Percentiles rank a stretch among this genome's conserved stretches.
Evolutionary conservation across 2,888 invertebrate genomes (phyloP).

Genomic region (Carcina quercana): DNA sequence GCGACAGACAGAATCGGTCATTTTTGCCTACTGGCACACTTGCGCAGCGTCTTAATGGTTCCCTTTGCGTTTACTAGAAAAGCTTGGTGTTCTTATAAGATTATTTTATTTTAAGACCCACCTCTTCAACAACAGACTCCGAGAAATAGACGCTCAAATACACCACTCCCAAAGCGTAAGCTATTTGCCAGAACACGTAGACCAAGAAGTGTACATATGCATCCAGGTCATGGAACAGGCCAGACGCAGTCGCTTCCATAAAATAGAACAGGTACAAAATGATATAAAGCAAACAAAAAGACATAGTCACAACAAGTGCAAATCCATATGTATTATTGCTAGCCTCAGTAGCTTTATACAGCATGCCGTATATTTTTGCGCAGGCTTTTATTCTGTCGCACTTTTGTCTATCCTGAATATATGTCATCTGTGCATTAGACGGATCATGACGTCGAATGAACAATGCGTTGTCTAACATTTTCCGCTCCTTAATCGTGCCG

Average conservation of each 20-base stretch:
- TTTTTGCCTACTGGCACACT: too few species aligned
- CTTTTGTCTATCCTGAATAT: constrained; percentile 32
- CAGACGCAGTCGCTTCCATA: constrained; percentile 53
- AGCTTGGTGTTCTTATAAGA: too few species aligned
- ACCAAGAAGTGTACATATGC: constrained; percentile 38
- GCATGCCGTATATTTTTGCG: constrained; percentile 37
- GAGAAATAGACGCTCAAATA: constrained; percentile 32
- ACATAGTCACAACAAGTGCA: constrained; percentile 31
- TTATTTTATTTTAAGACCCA: too few species aligned
- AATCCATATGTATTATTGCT: constrained; percentile 35
- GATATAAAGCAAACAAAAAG: constrained; percentile 28
- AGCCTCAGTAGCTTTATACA: constrained; percentile 28
- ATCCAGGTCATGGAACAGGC: constrained; percentile 37
- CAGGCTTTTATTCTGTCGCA: constrained; percentile 41
- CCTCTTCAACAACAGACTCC: constrained; percentile 34
- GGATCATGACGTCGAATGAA: constrained; percentile 25
- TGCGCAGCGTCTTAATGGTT: too few species aligned
- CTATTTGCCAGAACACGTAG: constrained; percentile 44
- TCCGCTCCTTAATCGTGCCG: constrained; percentile 27
- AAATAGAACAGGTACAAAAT: constrained; percentile 49
- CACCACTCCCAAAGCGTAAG: constrained; percentile 30
- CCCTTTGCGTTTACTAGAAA: too few species aligned
- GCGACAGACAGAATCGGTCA: too few species aligned
- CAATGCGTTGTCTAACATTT: constrained; percentile 31
- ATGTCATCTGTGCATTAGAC: constrained; percentile 20